Conservation (phyloP, 2,797 vertebrate species). For the Labroides dimidiatus region DNA sequence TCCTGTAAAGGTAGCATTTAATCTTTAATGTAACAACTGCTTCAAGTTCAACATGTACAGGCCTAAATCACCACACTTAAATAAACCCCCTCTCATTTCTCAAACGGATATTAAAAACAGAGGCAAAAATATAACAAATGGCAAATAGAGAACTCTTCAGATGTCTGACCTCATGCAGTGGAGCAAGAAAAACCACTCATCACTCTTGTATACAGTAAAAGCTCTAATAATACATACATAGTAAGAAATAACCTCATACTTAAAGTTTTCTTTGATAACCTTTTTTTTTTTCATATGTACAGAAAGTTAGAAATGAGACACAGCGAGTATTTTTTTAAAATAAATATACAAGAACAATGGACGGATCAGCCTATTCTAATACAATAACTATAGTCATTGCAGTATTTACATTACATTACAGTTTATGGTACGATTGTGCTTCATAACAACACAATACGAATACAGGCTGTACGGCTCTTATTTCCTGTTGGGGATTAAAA, state of each 20-base stretch:
- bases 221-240: conserved; percentile 27
- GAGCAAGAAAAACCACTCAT: conserved; percentile 29
- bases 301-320: conserved; percentile 50
- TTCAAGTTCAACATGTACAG: conserved; percentile 39
- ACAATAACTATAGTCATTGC: conserved; percentile 46
- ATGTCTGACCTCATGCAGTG: conserved; percentile 51
- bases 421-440: conserved; percentile 69
- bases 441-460: conserved; percentile 59
- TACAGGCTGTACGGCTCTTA: conserved; percentile 41
- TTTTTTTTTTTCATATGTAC: conserved; percentile 55
- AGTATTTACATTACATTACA: conserved; percentile 75
- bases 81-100: conserved; percentile 27
- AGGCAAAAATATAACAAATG: conserved; percentile 22
- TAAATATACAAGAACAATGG: conserved; percentile 52
- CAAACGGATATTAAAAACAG: conserved; percentile 36
- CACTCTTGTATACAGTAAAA: conserved; percentile 28
- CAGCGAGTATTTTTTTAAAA: conserved; percentile 42
- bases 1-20: conserved; percentile 46
- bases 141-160: neutral
- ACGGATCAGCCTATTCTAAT: conserved; percentile 53
- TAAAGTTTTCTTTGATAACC: conserved; percentile 43
- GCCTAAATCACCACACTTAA: conserved; percentile 49
- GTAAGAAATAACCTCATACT: conserved; percentile 26
- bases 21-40: conserved; percentile 60
- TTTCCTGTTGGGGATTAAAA: conserved; percentile 30